Base-by-base conservation (phyloP, 2,113 vertebrate species). In the Cebus imitator region DNA sequence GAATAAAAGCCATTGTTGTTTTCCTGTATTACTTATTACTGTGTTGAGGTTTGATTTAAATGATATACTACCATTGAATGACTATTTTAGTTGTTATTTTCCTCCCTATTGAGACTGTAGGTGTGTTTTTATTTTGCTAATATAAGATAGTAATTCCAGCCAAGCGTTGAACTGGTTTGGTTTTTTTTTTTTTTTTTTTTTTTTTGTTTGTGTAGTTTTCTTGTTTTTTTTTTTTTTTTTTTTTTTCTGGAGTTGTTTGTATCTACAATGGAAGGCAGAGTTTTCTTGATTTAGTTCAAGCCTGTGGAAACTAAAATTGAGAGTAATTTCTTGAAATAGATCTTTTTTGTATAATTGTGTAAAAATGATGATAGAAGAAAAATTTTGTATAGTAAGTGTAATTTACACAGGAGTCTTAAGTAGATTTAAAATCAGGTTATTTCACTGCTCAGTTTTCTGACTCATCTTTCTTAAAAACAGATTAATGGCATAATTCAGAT, bases 91-190 rank as follows among this genome's bases (percentile, higher is more conserved):
- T 81, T 45, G 80, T 45, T 45, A 30, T 96, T 85, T 95, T 78
- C 57, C 55, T 96, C 35, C 55, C 32, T 75, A 2, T 48, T 61
- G 32, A 78, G 64, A 72, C 86, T 17, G 3, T 87, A 87, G 37
- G 10, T 1, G 0, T 79, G 8, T 8, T 89, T 92, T 95, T 17
- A 61, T 92, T 55, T 91, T 88, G 83, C 35, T 45, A 37, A 93
- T 83, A 25, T 91, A 61, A 12, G 52, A 52, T 52, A 32, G 93
- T 97, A 94, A 97, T 98, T 98, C 97, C 43, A 75, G 45, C 27
- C 23, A 79, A 78, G 68, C 82, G 52, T 82, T 86, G 87, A 30
- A 30, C 1, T 68, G 72, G n/a, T n/a, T n/a, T n/a, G n/a, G n/a
- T n/a, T n/a, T n/a, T n/a, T 68, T 50, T 61, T 92, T 92, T 90